A percentile compares a stretch with the other conserved stretches of the same genome.
These are phyloP conservation scores for Amblyjoppa proteus DNA, from an alignment of 2,888 invertebrate genomes.

Conservation along the genomic window DNA sequence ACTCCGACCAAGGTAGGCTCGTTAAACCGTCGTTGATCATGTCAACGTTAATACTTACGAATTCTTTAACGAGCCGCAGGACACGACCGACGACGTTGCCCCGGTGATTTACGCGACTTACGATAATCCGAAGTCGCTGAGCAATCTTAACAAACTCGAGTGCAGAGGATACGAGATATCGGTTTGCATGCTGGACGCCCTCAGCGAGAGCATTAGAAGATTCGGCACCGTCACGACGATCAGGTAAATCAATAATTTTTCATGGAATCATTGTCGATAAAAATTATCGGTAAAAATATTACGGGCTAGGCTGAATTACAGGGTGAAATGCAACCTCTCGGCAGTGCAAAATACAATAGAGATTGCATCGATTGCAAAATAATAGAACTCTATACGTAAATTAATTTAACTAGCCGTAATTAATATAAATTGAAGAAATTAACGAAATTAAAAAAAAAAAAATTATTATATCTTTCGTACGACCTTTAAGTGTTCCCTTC, in stretches of 20 bases:
- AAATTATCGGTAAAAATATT: conserved; percentile 6
- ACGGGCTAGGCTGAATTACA: too few species aligned
- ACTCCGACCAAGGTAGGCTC: background rate
- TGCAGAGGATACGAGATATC: conserved; percentile 71
- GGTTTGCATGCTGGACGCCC: conserved; percentile 70
- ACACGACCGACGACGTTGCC: background rate
- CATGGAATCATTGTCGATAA: too few species aligned
- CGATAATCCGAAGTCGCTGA: conserved; percentile 60
- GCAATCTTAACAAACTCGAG: conserved; percentile 64
- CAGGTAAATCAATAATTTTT: conserved; percentile 61
- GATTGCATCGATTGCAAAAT: background rate
- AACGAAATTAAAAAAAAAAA: too few species aligned
- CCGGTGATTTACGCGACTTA: conserved; percentile 64
- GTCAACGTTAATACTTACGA: background rate
- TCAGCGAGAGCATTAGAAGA: conserved; percentile 68
- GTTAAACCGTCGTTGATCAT: background rate
- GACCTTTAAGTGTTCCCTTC: background rate
- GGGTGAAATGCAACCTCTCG: too few species aligned
- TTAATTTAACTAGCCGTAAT: too few species aligned
- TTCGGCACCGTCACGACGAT: conserved; percentile 72
- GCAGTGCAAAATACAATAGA: too few species aligned
- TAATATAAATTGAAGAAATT: too few species aligned
- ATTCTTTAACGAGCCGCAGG: background rate
- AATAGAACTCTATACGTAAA: too few species aligned
- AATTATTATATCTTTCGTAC: too few species aligned